Evolutionary conservation across 37 sponge, comb jelly and placozoan genomes (phyloP).

Genomic region (Crambe crambe): DNA sequence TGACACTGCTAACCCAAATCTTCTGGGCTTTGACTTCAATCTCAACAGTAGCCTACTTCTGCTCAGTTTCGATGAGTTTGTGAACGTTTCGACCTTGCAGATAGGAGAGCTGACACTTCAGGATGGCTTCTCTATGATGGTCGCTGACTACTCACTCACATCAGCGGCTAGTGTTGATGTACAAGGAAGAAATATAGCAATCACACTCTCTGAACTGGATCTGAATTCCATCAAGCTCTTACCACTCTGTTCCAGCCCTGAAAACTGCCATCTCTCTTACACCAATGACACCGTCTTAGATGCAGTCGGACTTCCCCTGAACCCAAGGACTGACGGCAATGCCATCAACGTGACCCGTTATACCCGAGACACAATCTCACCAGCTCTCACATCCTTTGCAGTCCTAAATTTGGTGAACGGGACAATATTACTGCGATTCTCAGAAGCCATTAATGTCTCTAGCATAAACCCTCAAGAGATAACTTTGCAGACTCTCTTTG

Average conservation of each 20-base stretch:
- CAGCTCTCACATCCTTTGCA: slow-evolving; percentile 61
- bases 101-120: slow-evolving; percentile 63
- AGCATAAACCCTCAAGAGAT: slow-evolving; percentile 43
- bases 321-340: slow-evolving; percentile 39
- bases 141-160: slow-evolving; percentile 52
- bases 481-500: slow-evolving; percentile 82
- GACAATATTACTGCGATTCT: slow-evolving; percentile 50
- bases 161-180: slow-evolving; percentile 9
- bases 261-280: slow-evolving; percentile 69
- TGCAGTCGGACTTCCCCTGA: slow-evolving; percentile 66
- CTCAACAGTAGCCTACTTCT: slow-evolving; percentile 39
- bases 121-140: slow-evolving; percentile 41
- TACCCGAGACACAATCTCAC: slow-evolving; percentile 59
- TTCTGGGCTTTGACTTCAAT: slow-evolving; percentile 67
- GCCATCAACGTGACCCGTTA: slow-evolving; percentile 55
- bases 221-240: slow-evolving; percentile 67
- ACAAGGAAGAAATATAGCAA: slow-evolving; percentile 28
- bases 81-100: slow-evolving; percentile 60
- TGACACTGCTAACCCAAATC: slow-evolving; percentile 72
- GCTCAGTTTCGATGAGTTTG: slow-evolving; percentile 84
- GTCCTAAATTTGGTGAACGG: slow-evolving; percentile 58
- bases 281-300: slow-evolving; percentile 67
- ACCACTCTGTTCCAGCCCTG: slow-evolving; percentile 43
- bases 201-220: slow-evolving; percentile 53
- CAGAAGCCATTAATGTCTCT: slow-evolving; percentile 74